Conservation (phyloP, 2,113 vertebrate species). For the Micromys minutus region DNA sequence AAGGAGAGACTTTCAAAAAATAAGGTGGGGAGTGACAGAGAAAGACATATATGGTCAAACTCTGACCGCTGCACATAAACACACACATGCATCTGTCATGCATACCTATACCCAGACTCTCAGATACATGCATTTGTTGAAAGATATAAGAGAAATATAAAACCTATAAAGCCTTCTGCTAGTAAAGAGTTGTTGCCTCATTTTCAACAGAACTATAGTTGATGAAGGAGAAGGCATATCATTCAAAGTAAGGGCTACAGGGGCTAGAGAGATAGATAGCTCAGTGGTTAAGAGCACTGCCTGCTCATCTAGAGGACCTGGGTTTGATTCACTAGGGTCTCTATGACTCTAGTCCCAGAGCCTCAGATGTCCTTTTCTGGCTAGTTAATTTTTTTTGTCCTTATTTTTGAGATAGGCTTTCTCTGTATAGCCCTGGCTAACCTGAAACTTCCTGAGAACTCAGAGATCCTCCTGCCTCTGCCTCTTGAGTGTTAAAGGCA, state of each 20-base stretch:
- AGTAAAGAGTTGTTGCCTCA: not conserved
- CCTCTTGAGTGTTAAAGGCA: not conserved
- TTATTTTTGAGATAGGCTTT: not conserved
- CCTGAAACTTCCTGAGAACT: not conserved
- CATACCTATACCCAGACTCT: too few species aligned
- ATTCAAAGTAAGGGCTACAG: not conserved
- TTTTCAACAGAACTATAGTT: not conserved
- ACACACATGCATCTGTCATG: not conserved
- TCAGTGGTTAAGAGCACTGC: not conserved
- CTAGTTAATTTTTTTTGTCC: not conserved
- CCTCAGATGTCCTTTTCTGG: not conserved
- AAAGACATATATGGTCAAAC: not conserved
- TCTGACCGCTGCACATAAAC: not conserved
- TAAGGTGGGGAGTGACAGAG: not conserved
- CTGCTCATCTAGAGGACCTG: not conserved
- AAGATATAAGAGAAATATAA: not conserved
- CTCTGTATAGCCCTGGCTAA: not conserved
- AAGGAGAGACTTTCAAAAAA: not conserved
- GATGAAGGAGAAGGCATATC: not conserved
- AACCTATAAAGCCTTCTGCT: not conserved
- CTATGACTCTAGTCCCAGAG: not conserved
- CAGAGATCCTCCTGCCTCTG: not conserved
- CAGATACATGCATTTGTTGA: not conserved
- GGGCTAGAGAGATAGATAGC: not conserved
- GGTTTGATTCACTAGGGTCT: not conserved